These are phyloP conservation scores for Stegastes partitus DNA, from an alignment of 2,113 vertebrate genomes.

Conservation along the genomic window DNA sequence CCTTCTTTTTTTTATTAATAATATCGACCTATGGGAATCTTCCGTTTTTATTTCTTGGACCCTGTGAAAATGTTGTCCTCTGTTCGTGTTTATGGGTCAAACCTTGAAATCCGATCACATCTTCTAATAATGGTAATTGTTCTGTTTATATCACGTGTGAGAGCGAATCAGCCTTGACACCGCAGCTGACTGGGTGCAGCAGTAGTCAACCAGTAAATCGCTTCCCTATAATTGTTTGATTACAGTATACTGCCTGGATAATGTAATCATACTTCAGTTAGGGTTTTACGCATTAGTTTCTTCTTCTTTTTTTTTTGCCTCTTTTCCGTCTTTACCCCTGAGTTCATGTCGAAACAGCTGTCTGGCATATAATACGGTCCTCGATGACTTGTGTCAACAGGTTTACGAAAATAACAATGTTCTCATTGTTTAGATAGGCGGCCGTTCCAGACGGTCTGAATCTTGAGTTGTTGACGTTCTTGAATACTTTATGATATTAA, in stretches of 20 bases:
- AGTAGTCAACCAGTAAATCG: constrained; percentile 70
- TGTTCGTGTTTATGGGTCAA: constrained; percentile 56
- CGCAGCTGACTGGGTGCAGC: constrained; percentile 56
- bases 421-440: constrained; percentile 88
- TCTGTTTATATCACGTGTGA: constrained; percentile 62
- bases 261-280: constrained; percentile 67
- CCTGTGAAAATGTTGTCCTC: constrained; percentile 42
- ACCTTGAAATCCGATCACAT: constrained; percentile 68
- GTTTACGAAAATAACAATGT: constrained; percentile 89
- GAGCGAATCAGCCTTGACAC: constrained; percentile 28
- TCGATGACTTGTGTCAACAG: constrained; percentile 83
- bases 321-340: constrained; percentile 43
- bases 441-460: constrained; percentile 86
- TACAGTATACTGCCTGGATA: constrained; percentile 64
- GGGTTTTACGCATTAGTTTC: constrained; percentile 55
- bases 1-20: constrained; percentile 14
- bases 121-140: constrained; percentile 64
- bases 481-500: constrained; percentile 79
- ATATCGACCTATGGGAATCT: constrained; percentile 35
- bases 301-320: constrained; percentile 18
- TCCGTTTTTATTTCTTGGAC: constrained; percentile 28
- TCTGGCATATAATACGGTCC: constrained; percentile 75
- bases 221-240: constrained; percentile 71
- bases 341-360: constrained; percentile 79
- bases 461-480: constrained; percentile 81